Base-by-base conservation (phyloP, 2,888 invertebrate species). In the Nemotelus pantherinus region DNA sequence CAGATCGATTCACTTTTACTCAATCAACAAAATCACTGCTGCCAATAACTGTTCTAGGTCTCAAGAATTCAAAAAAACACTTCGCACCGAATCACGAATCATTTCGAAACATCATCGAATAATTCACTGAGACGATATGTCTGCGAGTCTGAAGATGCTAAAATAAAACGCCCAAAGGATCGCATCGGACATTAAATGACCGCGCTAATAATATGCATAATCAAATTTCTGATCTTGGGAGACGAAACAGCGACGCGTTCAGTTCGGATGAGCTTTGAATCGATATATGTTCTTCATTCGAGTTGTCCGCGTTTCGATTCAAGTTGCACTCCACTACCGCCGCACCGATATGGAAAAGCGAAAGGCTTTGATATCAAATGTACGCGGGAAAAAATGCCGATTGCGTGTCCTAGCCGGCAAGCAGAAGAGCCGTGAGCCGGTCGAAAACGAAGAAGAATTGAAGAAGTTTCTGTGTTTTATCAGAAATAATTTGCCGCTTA, bases 401-500 rank as follows among this genome's bases (percentile, higher is more conserved):
- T 74, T 74, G 74, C 74, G 74, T 74, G 74, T 74, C 74, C 60
- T 60, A 48, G 50, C 60, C 6, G 25, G 4, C 50, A 47, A 68
- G 25, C 25, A 25, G 25, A 25, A 25, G 25, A 25, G 57, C 10
- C 39, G 71, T 10, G 57, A 41, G 53, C 25, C 43, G 47, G 58
- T 41, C 3, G 45, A 72, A 71, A n/a, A 53, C 48, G 41, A 76
- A 64, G 25, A 64, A 76, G 39, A 53, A 65, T 64, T 64, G 44
- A 65, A 68, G 58, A 25, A 78, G 77, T 78, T 80, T 80, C 75
- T 77, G 77, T 78, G 78, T 80, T 80, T 80, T 80, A 80, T 80
- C 80, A 80, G 78, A 80, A 80, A 78, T 80, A 80, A 80, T 80
- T 80, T 80, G 80, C 80, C 80, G 80, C 78, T 80, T 80, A 76